These are phyloP conservation scores for Limnothrissa miodon DNA, from an alignment of 2,113 vertebrate species.

Conservation along the genomic window DNA sequence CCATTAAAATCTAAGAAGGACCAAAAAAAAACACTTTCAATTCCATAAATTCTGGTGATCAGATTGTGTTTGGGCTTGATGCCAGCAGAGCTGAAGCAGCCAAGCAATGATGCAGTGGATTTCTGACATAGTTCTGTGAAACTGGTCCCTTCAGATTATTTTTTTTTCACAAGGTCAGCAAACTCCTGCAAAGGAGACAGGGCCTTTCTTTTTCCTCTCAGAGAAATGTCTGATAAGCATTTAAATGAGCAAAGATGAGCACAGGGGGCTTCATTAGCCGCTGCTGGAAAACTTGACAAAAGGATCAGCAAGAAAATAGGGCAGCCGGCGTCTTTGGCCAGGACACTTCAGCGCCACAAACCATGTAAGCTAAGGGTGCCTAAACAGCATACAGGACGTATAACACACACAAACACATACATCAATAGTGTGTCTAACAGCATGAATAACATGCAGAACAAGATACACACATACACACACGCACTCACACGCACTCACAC, in stretches of 20 bases:
- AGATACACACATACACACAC: background rate
- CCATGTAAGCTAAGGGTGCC: background rate
- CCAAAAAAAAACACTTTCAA: background rate
- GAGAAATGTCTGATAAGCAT: background rate
- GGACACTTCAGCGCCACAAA: slow-evolving; percentile 10
- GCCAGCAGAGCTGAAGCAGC: background rate
- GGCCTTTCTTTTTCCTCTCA: background rate
- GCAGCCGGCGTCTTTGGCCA: background rate
- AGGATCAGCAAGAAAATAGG: background rate
- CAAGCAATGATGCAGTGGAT: background rate
- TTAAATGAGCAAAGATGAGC: background rate
- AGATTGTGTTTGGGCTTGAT: background rate
- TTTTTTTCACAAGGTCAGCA: background rate
- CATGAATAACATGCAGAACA: too few relatives aligned
- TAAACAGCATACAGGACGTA: background rate
- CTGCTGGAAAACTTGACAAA: background rate
- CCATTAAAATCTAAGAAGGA: too few relatives aligned
- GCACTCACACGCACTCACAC: background rate
- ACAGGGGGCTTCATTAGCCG: background rate
- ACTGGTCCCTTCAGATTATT: background rate
- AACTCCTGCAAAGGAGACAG: background rate
- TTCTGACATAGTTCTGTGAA: background rate
- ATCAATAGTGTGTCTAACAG: background rate
- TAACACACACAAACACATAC: background rate
- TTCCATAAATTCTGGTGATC: background rate